Base-by-base conservation (phyloP, 92 coral and sea anemone species). In the Diadumene lineata region DNA sequence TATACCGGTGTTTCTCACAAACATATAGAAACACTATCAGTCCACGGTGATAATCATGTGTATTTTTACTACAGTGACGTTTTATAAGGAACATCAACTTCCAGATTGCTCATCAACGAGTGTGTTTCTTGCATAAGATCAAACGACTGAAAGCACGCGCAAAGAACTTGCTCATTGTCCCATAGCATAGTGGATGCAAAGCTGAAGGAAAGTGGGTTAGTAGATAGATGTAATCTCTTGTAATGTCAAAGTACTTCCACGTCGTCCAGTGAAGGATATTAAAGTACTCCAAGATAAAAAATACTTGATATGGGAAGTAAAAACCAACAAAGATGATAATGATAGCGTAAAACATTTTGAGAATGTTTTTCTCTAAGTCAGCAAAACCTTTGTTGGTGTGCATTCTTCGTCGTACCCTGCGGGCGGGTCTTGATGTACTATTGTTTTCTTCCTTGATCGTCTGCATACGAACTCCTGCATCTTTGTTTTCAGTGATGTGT, bases 251-350 rank as follows among this genome's bases (percentile, higher is more conserved):
- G 72, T 86, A 77, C 2, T 66, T 77, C 38, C 75, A 63, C 8
- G 31, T 68, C 13, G 63, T 57, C 34, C 70, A 62, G 57, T 76
- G 74, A 33, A 78, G 22, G 6, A 78, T 73, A 3, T 73, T 64
- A 78, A 78, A 78, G 50, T 78, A 68, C 34, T 78, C 82, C 57
- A 83, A 64, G 50, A 86, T 69, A 58, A 70, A 86, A 32, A 56
- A 19, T 27, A 82, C 79, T 68, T 86, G 90, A 57, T 86, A 86
- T 1, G 90, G 90, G 46, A 86, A 86, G 62, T 86, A 86, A 32
- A 86, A 86, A 16, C 71, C 72, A 0, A 81, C 67, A 60, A 81
- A 86, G 9, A 81, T 32, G 9, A 86, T 31, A 32, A 86, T 86
- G 18, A 86, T 66, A 13, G 62, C 72, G 50, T 75, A 86, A 1